Conservation (phyloP, 2,888 invertebrate genomes). For the Brachypalpus laphriformis region DNA sequence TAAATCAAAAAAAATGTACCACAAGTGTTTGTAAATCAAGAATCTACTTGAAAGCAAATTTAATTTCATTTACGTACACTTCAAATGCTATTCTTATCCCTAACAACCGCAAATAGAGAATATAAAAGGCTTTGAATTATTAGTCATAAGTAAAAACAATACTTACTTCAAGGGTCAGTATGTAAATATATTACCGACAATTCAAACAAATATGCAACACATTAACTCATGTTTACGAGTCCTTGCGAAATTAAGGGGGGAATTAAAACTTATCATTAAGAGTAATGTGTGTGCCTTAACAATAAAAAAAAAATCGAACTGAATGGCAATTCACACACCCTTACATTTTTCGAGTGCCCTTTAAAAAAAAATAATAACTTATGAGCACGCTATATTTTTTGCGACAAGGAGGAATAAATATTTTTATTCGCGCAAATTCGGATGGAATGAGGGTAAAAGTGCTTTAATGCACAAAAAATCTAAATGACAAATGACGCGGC, state of each 20-base stretch:
- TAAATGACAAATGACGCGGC: constrained; percentile 25
- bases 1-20: too few relatives aligned
- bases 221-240: constrained; percentile 50
- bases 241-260: background rate
- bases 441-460: background rate
- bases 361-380: too few relatives aligned
- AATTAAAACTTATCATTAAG: constrained; percentile 1
- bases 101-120: background rate
- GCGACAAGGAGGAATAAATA: background rate
- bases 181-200: constrained; percentile 10
- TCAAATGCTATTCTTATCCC: background rate
- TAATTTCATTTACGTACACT: background rate
- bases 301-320: background rate
- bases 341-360: background rate
- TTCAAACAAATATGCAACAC: constrained; percentile 51
- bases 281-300: background rate
- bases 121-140: too few relatives aligned
- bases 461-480: background rate
- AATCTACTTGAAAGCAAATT: background rate
- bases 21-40: background rate
- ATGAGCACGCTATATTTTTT: background rate
- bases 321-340: background rate
- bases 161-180: background rate
- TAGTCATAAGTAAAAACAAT: too few relatives aligned
- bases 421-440: background rate